Conservation (phyloP, 1,140 invertebrate species). For the Macrobrachium nipponense region DNA sequence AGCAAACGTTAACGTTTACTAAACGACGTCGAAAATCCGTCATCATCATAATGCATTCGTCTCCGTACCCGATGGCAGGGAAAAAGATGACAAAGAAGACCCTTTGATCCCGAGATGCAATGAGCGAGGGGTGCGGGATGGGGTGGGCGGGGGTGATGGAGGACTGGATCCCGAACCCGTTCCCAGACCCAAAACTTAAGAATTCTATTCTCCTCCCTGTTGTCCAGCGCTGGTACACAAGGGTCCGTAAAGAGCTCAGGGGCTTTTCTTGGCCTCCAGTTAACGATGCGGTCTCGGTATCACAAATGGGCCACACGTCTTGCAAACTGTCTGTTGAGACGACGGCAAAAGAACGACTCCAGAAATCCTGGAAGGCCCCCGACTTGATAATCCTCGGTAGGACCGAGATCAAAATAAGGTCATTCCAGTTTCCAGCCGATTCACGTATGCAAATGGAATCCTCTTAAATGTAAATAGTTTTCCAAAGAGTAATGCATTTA, state of each 20-base stretch:
- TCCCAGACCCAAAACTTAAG: too few species aligned
- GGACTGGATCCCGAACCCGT: neutral
- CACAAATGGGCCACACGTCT: neutral
- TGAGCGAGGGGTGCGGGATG: neutral
- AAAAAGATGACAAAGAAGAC: neutral
- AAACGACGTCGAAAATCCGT: too few species aligned
- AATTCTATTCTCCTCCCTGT: neutral
- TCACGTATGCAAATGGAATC: conserved; percentile 48
- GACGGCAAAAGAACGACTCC: conserved; percentile 28
- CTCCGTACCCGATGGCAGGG: neutral
- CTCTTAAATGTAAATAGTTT: conserved; percentile 25
- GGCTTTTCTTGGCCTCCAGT: neutral
- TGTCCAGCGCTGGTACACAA: conserved; percentile 11
- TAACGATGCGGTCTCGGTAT: neutral
- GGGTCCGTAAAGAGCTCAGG: neutral
- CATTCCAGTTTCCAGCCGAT: conserved; percentile 26
- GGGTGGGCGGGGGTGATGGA: neutral
- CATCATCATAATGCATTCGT: too few species aligned
- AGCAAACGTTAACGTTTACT: too few species aligned
- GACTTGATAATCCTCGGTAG: conserved; percentile 42
- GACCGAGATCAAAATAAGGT: conserved; percentile 43
- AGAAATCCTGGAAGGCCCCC: conserved; percentile 2
- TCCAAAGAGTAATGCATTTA: conserved; percentile 53
- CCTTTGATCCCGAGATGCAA: neutral
- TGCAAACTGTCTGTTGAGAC: neutral